These are phyloP conservation scores for Cantharis flavilabris DNA, from an alignment of 2,888 invertebrate genomes.

Conservation along the genomic window DNA sequence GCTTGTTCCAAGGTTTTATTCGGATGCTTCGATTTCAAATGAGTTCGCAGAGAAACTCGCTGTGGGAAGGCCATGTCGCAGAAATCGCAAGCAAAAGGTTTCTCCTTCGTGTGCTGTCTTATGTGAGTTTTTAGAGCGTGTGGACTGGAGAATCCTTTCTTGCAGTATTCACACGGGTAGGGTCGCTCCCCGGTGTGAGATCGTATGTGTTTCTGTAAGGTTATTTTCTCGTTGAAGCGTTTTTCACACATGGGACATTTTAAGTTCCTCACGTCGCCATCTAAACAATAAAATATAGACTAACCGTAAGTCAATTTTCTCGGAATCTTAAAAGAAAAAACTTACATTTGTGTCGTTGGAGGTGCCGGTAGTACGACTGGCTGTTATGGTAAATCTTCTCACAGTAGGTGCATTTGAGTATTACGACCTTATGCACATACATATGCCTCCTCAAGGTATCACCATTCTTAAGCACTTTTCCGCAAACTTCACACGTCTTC, in stretches of 20 bases:
- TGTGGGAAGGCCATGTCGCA: too few relatives aligned
- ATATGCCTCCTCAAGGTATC: background rate
- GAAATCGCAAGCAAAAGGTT: constrained; percentile 15
- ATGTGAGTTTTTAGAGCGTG: constrained; percentile 10
- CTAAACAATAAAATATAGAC: too few relatives aligned
- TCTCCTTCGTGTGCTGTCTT: constrained; percentile 25
- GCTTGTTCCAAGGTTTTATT: too few relatives aligned
- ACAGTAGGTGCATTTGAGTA: background rate
- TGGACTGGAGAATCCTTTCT: constrained; percentile 21
- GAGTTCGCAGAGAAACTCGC: too few relatives aligned
- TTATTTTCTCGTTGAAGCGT: background rate
- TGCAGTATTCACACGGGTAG: constrained; percentile 17
- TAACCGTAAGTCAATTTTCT: too few relatives aligned
- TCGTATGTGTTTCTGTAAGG: constrained; percentile 19
- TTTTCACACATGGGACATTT: background rate
- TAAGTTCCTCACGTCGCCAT: too few relatives aligned
- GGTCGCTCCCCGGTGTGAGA: constrained; percentile 26
- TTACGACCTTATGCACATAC: background rate
- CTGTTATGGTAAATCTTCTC: background rate
- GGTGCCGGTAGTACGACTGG: too few relatives aligned
- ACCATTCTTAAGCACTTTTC: background rate
- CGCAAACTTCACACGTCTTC: background rate
- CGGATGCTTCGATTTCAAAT: too few relatives aligned
- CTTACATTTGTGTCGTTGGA: too few relatives aligned
- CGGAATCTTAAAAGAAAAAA: too few relatives aligned